These are phyloP conservation scores for Cerastoderma edule DNA, from an alignment of 2,888 invertebrate genomes.

Conservation along the genomic window DNA sequence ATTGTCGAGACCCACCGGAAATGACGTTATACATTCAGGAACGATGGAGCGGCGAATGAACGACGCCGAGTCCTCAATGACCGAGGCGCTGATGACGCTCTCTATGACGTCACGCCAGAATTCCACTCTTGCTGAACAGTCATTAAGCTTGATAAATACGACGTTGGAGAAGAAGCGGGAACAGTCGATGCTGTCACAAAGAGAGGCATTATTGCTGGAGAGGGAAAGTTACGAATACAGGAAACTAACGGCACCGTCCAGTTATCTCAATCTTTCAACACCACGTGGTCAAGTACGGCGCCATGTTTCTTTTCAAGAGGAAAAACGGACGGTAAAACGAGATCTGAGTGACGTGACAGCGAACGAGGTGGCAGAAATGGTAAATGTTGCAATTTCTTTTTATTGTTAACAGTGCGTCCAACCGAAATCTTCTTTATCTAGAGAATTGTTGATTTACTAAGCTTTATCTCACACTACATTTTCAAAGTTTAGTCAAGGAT, in stretches of 20 bases:
- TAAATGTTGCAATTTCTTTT: slow-evolving; percentile 11
- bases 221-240: slow-evolving; percentile 34
- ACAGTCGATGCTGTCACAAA: slow-evolving; percentile 12
- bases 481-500: too few relatives aligned
- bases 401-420: too few relatives aligned
- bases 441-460: too few relatives aligned
- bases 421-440: too few relatives aligned
- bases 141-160: not conserved
- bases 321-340: slow-evolving; percentile 1
- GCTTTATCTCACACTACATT: too few relatives aligned
- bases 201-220: slow-evolving; percentile 42
- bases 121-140: slow-evolving; percentile 1
- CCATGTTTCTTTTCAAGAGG: slow-evolving; percentile 21
- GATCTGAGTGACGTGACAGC: slow-evolving; percentile 23
- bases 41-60: not conserved
- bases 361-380: slow-evolving; percentile 47
- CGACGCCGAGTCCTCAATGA: not conserved
- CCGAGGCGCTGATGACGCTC: slow-evolving; percentile 1
- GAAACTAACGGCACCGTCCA: not conserved
- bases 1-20: not conserved
- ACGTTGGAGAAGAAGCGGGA: not conserved
- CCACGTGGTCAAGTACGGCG: slow-evolving; percentile 33
- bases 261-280: too few relatives aligned
- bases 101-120: slow-evolving; percentile 13
- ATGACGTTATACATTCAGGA: not conserved